Percentiles rank a stretch among this genome's conserved stretches.
Evolutionary conservation across 2,888 invertebrate species (phyloP).

Genomic region (Pegoplata infirma): DNA sequence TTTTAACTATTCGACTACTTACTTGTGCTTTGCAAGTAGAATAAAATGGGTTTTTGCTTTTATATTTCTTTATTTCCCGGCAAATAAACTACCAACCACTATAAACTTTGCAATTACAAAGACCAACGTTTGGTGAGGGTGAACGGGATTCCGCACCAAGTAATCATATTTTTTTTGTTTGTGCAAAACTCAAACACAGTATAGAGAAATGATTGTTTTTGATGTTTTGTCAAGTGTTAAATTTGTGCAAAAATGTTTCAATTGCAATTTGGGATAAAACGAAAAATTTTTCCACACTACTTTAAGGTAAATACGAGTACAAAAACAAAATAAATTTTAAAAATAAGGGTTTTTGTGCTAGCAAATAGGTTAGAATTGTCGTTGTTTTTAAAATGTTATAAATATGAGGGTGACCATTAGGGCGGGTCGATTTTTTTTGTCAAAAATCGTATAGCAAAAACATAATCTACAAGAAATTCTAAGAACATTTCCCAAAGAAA

Average conservation of each 20-base stretch:
- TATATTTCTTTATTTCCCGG: neutral
- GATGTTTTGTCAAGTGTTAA: slow-evolving; percentile 54
- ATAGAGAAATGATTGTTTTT: slow-evolving; percentile 15
- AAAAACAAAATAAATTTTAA: no score
- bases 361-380: no score
- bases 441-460: no score
- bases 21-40: neutral
- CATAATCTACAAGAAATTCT: no score
- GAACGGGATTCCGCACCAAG: neutral
- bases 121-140: neutral
- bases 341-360: neutral
- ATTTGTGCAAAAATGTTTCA: slow-evolving; percentile 50
- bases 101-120: neutral
- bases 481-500: no score
- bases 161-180: neutral
- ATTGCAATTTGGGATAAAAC: slow-evolving; percentile 15
- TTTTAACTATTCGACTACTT: neutral
- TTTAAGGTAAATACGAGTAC: neutral
- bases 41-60: neutral
- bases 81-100: neutral
- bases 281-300: neutral
- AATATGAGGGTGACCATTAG: no score
- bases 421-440: no score
- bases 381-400: no score
- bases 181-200: no score